Conservation (phyloP, 2,797 vertebrate genomes). For the Enteromius radiatus region DNA sequence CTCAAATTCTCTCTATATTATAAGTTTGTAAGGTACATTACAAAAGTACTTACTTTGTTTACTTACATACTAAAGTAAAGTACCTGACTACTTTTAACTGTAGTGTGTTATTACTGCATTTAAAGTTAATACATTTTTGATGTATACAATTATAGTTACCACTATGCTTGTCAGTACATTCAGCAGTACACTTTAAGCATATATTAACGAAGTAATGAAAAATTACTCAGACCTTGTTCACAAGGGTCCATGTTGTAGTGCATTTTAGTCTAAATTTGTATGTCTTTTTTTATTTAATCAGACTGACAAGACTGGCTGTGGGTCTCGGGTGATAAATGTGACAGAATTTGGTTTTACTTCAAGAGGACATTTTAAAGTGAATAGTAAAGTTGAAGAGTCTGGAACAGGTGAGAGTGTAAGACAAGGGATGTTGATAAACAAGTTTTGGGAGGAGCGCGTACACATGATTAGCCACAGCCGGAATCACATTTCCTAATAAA, state of each 20-base stretch:
- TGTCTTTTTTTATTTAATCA: conserved; percentile 52
- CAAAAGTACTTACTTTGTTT: no score
- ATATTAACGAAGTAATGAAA: no score
- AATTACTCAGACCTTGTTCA: background rate
- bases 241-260: background rate
- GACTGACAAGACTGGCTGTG: conserved; percentile 80
- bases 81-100: no score
- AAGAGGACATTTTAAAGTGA: conserved; percentile 64
- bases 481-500: no score
- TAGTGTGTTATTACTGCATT: background rate
- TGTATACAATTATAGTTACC: background rate
- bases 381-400: conserved; percentile 73
- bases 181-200: no score
- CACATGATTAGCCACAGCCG: no score
- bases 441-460: no score
- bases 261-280: background rate
- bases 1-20: background rate
- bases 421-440: no score
- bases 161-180: background rate
- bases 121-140: background rate
- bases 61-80: no score
- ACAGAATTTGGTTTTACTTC: conserved; percentile 62
- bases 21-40: no score
- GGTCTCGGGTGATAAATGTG: conserved; percentile 67
- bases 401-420: conserved; percentile 75